These are phyloP conservation scores for Sporophila hypoxantha DNA, from an alignment of 2,113 vertebrate genomes.

Conservation along the genomic window DNA sequence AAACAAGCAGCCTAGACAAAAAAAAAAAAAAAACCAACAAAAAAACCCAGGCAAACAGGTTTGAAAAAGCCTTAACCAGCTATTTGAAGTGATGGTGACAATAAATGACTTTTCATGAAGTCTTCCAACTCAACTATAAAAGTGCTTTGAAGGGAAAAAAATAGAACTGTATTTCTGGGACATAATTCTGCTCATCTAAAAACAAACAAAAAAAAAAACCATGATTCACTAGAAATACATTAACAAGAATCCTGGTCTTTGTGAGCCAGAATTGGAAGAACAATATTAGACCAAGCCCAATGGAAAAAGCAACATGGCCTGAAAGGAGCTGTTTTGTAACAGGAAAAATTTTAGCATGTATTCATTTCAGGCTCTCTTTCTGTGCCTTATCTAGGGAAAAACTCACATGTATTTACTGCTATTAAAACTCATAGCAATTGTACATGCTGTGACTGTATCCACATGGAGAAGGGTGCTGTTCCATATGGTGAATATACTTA, in stretches of 20 bases:
- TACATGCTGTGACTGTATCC: neutral
- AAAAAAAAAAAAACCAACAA: too few relatives aligned
- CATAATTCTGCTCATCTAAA: constrained; percentile 14
- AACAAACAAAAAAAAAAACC: neutral
- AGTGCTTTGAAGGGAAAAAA: neutral
- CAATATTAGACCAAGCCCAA: neutral
- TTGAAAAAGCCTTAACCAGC: constrained; percentile 65
- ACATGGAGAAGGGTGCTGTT: neutral
- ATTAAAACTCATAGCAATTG: neutral
- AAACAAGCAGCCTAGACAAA: neutral
- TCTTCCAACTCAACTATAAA: neutral
- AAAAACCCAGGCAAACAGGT: neutral
- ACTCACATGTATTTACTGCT: neutral
- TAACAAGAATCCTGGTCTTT: neutral
- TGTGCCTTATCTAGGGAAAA: neutral
- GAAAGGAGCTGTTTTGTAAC: neutral
- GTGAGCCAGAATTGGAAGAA: neutral
- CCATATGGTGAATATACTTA: neutral
- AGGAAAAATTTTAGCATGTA: neutral
- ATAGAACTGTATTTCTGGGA: neutral
- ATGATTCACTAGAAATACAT: neutral
- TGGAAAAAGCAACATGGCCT: neutral
- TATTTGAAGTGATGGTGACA: constrained; percentile 38
- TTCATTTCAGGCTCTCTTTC: neutral
- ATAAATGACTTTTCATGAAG: neutral